Percentiles rank a stretch among this genome's conserved stretches.
Conservation (phyloP, 2,888 invertebrate genomes). For the Macrosiphum euphorbiae region DNA sequence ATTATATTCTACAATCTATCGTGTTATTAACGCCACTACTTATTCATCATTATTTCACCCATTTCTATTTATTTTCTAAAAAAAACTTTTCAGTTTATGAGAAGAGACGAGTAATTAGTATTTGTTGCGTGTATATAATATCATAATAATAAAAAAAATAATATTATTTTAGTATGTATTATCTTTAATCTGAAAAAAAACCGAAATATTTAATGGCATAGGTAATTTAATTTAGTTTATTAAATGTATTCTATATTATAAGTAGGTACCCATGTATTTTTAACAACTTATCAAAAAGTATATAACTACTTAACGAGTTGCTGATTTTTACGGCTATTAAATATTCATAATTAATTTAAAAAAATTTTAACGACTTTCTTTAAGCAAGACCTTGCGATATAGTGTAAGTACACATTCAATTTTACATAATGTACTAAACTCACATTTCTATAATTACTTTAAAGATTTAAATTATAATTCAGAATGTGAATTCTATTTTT, state of each 20-base stretch:
- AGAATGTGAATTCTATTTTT: background rate
- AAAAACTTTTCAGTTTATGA: background rate
- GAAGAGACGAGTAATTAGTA: background rate
- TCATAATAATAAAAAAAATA: background rate
- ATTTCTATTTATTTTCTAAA: background rate
- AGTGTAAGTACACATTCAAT: background rate
- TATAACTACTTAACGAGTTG: background rate
- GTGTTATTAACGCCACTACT: background rate
- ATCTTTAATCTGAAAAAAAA: background rate
- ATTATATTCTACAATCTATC: background rate
- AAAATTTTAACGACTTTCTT: background rate
- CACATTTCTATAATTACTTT: background rate
- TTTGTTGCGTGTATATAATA: background rate
- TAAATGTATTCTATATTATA: background rate
- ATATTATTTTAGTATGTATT: background rate
- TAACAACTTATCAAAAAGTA: background rate
- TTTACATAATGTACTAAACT: background rate
- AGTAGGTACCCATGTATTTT: background rate
- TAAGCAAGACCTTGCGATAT: background rate
- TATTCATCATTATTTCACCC: background rate
- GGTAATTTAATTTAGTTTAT: background rate
- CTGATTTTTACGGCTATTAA: constrained; percentile 4
- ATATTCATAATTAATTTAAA: background rate
- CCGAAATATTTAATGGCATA: background rate
- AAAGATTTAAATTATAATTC: background rate